Evolutionary conservation across 2,797 vertebrate species (phyloP), one percentile per base, ranked within the genome.

Genomic region (Gymnoscopelus microlampas): DNA sequence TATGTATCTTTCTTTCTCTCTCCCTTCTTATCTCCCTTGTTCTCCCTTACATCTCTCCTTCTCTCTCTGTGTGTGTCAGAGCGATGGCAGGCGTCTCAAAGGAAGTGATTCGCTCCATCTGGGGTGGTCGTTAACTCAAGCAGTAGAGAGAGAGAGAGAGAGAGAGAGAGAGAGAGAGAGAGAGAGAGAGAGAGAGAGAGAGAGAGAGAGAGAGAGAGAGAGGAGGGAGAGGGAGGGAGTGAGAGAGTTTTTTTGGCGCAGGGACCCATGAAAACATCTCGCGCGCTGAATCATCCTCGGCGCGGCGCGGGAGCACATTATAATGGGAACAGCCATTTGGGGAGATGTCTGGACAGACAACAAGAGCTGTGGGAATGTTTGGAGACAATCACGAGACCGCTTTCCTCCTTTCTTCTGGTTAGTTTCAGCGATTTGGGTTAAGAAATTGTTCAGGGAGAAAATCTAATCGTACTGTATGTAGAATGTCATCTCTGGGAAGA

Each of bases 41-140:
- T 56, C 69, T 63, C 57, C 66, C 74, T 44, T 77, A 13, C 6
- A 13, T n/a, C 50, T 51, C 50, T 51, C 14, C n/a, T 15, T 51
- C 50, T 51, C 50, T 51, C 39, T 13, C 4, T n/a, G 9, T 57
- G 19, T 50, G 54, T 32, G 24, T 58, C 54, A 26, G 85, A 89
- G 77, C 71, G 1, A 57, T 73, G 51, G 55, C 78, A 74, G 76
- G 63, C 81, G 76, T 69, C 71, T 81, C 71, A 35, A 60, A 88
- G 83, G 81, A 89, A 86, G 83, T 77, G 82, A 88, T 69, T 80
- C 75, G 53, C 84, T 75, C 87, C 87, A 86, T 90, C 86, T 91
- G 88, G 74, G 85, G 84, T 83, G 87, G 85, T 88, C 79, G 70
- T 90, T 90, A 90, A 75, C 80, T 73, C 61, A 77, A 71, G 77